Conservation (phyloP, 2,113 vertebrate genomes). For the Hiodon alosoides region DNA sequence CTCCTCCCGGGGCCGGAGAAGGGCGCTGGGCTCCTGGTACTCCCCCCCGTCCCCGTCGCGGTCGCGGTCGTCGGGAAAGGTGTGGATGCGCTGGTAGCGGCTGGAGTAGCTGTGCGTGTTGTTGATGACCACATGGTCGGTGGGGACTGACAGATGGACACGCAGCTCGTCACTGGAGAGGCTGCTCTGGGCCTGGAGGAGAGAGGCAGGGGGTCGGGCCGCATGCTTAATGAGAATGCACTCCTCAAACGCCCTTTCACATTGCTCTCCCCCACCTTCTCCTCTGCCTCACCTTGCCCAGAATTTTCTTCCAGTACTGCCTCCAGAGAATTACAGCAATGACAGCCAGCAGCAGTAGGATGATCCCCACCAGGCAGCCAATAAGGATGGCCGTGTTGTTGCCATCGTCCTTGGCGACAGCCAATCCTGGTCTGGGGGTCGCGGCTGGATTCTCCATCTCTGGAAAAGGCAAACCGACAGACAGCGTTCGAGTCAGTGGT, state of each 20-base stretch:
- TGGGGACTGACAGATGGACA: slow-evolving; percentile 79
- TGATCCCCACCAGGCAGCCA: slow-evolving; percentile 89
- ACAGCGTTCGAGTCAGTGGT: not conserved
- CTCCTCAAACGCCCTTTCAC: not conserved
- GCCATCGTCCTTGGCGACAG: slow-evolving; percentile 76
- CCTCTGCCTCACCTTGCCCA: slow-evolving; percentile 73
- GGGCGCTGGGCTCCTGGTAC: slow-evolving; percentile 80
- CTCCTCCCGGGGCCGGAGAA: slow-evolving; percentile 68
- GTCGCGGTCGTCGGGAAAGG: slow-evolving; percentile 62
- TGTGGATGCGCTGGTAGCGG: slow-evolving; percentile 79
- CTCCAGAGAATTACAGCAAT: slow-evolving; percentile 89
- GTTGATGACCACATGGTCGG: slow-evolving; percentile 87
- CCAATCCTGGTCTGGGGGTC: slow-evolving; percentile 63
- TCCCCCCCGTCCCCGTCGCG: slow-evolving; percentile 56
- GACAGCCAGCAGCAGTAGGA: slow-evolving; percentile 78
- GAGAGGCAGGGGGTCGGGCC: not conserved
- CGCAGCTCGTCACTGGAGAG: slow-evolving; percentile 80
- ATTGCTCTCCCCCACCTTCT: not conserved
- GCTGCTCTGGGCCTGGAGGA: slow-evolving; percentile 71
- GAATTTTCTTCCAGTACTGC: slow-evolving; percentile 85
- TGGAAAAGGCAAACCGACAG: not conserved
- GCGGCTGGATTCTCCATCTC: slow-evolving; percentile 43
- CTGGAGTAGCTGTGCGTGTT: slow-evolving; percentile 78
- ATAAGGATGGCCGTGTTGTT: slow-evolving; percentile 83
- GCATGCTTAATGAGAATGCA: not conserved